phyloP scores from a whole-genome alignment of 2,888 invertebrate species.

The Cryptophagus acutangulus region DNA sequence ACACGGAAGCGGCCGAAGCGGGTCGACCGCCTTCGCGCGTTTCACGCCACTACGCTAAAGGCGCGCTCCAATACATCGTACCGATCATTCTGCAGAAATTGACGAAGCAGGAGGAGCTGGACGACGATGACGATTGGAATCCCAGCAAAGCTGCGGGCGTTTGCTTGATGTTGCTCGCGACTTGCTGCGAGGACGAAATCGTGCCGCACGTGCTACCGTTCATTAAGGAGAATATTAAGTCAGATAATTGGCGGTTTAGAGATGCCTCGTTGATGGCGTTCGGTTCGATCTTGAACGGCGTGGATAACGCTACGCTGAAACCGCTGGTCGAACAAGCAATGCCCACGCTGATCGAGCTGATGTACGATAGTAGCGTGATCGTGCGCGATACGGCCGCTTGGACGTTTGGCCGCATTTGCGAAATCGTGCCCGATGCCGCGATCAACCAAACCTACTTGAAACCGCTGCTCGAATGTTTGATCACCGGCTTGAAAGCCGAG shows the following conservation, averaged over 20 bases:
- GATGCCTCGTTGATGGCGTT: slow-evolving; percentile 99
- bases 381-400: slow-evolving; percentile 97
- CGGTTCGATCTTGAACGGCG: slow-evolving; percentile 77
- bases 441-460: slow-evolving; percentile 82
- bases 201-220: slow-evolving; percentile 4
- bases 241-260: slow-evolving; percentile 75
- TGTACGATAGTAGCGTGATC: slow-evolving; percentile 90
- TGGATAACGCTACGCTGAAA: slow-evolving; percentile 80
- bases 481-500: slow-evolving; percentile 85
- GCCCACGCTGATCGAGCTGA: slow-evolving; percentile 88
- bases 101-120: slow-evolving; percentile 94
- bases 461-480: slow-evolving; percentile 73
- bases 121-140: slow-evolving; percentile 99
- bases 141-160: slow-evolving; percentile 99
- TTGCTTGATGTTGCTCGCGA: slow-evolving; percentile 94
- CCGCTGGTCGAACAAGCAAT: slow-evolving; percentile 95
- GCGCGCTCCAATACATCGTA: slow-evolving; percentile 90
- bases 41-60: slow-evolving; percentile 96
- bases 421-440: slow-evolving; percentile 92
- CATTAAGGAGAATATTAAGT: slow-evolving; percentile 75
- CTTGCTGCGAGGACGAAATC: slow-evolving; percentile 95
- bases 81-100: slow-evolving; percentile 91
- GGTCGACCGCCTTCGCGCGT: slow-evolving; percentile 87
- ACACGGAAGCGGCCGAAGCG: slow-evolving; percentile 87
- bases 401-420: slow-evolving; percentile 93